A percentile compares a stretch with the other conserved stretches of the same genome.
Evolutionary conservation across 2,888 invertebrate species (phyloP).

Genomic region (Tetropium fuscum): DNA sequence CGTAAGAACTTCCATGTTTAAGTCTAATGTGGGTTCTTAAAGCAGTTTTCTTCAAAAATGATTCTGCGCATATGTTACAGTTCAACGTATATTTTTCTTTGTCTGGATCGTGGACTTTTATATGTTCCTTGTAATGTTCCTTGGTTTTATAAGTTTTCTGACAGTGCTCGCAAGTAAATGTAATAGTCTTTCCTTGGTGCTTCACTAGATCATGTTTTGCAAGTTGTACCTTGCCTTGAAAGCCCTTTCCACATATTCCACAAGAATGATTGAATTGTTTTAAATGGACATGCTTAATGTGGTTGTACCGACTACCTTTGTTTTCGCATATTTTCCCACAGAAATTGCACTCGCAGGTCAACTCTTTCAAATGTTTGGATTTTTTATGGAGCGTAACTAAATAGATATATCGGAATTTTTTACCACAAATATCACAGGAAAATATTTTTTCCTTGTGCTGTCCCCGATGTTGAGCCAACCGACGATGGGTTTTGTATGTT

Average conservation of each 20-base stretch:
- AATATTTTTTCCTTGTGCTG: neutral
- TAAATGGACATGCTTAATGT: conserved; percentile 63
- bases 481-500: too few relatives aligned
- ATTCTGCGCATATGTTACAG: conserved; percentile 38
- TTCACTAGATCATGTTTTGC: conserved; percentile 45
- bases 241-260: conserved; percentile 48
- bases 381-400: neutral
- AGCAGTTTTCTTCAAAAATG: conserved; percentile 30
- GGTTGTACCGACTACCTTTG: too few relatives aligned
- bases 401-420: neutral
- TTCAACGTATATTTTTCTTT: conserved; percentile 36
- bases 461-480: too few relatives aligned
- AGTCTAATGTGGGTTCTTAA: conserved; percentile 36
- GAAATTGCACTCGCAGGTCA: conserved; percentile 36
- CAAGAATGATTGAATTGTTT: conserved; percentile 62
- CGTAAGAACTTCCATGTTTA: conserved; percentile 18
- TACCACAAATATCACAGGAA: neutral
- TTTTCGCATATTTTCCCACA: conserved; percentile 45
- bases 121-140: conserved; percentile 43
- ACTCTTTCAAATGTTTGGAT: conserved; percentile 26
- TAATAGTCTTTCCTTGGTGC: conserved; percentile 50
- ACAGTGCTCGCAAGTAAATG: conserved; percentile 48
- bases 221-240: conserved; percentile 42
- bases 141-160: conserved; percentile 49
- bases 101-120: conserved; percentile 42